Evolutionary conservation across 2,113 vertebrate species (phyloP).

Genomic region (Coptodon rendalli): DNA sequence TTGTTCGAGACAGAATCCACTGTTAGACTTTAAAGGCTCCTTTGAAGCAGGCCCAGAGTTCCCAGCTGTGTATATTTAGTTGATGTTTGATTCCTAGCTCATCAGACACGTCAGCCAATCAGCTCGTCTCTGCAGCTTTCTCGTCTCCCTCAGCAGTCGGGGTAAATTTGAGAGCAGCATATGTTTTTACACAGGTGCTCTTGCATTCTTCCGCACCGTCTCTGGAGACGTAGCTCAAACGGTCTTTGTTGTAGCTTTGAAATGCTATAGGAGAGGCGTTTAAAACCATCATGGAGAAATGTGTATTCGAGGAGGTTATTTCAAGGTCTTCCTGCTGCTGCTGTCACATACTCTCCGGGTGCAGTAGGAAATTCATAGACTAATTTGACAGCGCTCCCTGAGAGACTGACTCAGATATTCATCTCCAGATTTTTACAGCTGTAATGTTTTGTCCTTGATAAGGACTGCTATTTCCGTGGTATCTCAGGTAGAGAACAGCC

Average conservation of each 20-base stretch:
- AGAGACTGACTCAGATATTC: neutral
- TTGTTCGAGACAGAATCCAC: neutral
- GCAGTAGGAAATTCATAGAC: neutral
- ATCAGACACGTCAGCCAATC: neutral
- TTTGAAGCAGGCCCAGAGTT: neutral
- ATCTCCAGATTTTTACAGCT: neutral
- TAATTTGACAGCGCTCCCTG: constrained; percentile 14
- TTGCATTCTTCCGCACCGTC: neutral
- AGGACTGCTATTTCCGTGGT: neutral
- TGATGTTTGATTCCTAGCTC: neutral
- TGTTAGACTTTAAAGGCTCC: neutral
- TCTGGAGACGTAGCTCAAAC: neutral
- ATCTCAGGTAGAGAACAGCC: neutral
- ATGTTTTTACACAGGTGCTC: neutral
- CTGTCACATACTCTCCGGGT: neutral
- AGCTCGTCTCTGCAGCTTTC: neutral
- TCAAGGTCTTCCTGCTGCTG: constrained; percentile 13
- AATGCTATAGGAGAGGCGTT: neutral
- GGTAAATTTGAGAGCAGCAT: neutral
- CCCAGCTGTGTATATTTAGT: neutral
- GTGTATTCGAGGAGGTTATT: neutral
- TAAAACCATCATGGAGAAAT: neutral
- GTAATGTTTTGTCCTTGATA: constrained; percentile 1
- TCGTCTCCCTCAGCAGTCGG: neutral
- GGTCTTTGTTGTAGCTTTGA: neutral